A percentile compares a stretch with the other conserved stretches of the same genome.
Conservation (phyloP, 2,797 vertebrate genomes). For the Oreochromis mossambicus region DNA sequence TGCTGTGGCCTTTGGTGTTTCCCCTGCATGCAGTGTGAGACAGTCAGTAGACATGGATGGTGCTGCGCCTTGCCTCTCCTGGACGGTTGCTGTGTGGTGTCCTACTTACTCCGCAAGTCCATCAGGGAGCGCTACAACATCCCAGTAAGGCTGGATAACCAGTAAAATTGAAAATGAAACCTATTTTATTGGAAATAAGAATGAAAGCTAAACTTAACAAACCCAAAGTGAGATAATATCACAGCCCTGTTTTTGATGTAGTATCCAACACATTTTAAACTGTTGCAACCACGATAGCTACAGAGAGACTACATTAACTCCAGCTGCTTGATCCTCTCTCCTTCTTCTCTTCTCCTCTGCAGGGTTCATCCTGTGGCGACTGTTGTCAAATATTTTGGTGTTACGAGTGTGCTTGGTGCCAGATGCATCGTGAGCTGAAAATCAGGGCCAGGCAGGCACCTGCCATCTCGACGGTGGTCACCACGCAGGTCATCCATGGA, state of each 20-base stretch:
- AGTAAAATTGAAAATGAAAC: not conserved
- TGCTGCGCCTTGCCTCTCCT: slow-evolving; percentile 5
- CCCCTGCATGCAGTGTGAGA: not conserved
- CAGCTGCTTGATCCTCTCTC: not conserved
- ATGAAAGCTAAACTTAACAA: not conserved
- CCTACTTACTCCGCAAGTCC: slow-evolving; percentile 54
- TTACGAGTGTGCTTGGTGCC: not conserved
- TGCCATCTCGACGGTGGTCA: not conserved
- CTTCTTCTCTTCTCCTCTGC: not conserved
- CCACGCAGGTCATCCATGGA: not conserved
- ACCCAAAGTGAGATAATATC: not conserved
- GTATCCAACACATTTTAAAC: not conserved
- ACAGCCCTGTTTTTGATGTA: not conserved
- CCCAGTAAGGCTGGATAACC: not conserved
- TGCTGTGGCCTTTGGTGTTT: slow-evolving; percentile 45
- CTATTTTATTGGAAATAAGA: not conserved
- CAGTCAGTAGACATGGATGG: not conserved
- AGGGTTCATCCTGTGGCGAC: not conserved
- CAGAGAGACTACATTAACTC: not conserved
- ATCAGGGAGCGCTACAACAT: slow-evolving; percentile 52
- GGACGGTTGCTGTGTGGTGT: slow-evolving; percentile 47
- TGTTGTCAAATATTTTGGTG: not conserved
- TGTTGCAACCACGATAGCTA: not conserved
- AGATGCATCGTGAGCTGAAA: not conserved
- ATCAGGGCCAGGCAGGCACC: not conserved